These are phyloP conservation scores for Danio aesculapii DNA, from an alignment of 2,797 vertebrate species.

Conservation along the genomic window DNA sequence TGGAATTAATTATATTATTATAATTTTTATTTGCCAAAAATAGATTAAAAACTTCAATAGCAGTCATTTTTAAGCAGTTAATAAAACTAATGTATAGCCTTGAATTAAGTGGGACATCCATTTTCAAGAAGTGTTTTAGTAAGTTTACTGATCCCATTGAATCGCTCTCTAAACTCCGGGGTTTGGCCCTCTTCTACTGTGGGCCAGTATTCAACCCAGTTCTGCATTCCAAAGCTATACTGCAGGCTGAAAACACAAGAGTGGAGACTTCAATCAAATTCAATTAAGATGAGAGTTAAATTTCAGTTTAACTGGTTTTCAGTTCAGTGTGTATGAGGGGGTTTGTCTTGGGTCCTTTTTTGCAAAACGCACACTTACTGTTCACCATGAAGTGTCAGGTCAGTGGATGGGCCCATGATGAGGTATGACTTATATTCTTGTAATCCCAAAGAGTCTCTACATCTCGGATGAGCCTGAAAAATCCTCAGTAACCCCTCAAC, in stretches of 20 bases:
- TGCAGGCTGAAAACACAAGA: not conserved
- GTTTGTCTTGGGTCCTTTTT: no score
- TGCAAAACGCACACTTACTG: not conserved
- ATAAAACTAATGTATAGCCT: no score
- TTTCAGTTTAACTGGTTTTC: no score
- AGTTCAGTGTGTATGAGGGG: no score
- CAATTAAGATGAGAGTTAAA: no score
- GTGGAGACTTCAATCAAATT: no score
- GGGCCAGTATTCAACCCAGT: slow-evolving; percentile 18
- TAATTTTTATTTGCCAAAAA: no score
- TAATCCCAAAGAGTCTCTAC: accelerated
- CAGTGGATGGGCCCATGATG: not conserved
- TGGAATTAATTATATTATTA: no score
- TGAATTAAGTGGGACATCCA: no score
- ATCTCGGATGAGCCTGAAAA: not conserved
- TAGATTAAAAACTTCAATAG: no score
- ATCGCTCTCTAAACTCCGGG: accelerated
- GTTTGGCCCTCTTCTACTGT: not conserved
- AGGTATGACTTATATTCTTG: not conserved
- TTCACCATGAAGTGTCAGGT: not conserved
- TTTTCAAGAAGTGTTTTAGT: no score
- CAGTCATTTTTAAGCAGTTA: no score
- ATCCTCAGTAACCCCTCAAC: not conserved
- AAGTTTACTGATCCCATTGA: not conserved
- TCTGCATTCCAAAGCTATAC: not conserved